Conservation (phyloP, 2,888 invertebrate species). For the Spodoptera exigua region DNA sequence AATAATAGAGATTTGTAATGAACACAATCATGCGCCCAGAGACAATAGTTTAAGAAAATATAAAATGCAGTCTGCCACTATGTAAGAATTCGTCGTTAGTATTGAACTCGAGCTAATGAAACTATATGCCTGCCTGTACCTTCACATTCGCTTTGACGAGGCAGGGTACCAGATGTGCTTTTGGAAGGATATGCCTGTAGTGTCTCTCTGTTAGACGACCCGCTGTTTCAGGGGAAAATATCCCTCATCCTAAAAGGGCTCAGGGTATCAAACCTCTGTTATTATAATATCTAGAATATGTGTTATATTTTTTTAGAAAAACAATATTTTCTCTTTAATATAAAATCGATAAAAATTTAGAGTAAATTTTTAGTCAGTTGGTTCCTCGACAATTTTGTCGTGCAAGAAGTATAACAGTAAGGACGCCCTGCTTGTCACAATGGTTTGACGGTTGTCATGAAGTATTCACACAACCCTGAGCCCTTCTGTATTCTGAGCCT, state of each 20-base stretch:
- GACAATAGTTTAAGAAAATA: background rate
- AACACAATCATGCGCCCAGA: background rate
- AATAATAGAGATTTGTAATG: background rate
- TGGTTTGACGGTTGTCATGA: constrained; percentile 9
- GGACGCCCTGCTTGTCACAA: constrained; percentile 30
- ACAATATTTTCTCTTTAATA: constrained; percentile 20
- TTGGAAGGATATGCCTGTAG: too few species aligned
- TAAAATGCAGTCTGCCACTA: background rate
- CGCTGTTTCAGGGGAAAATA: too few species aligned
- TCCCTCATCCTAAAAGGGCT: too few species aligned
- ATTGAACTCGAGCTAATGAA: too few species aligned
- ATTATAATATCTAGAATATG: too few species aligned
- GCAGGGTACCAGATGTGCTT: too few species aligned
- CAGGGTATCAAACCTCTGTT: too few species aligned
- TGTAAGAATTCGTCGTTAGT: too few species aligned
- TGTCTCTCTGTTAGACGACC: too few species aligned
- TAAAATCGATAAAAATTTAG: constrained; percentile 18
- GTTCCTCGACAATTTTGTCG: constrained; percentile 38
- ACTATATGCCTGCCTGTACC: too few species aligned
- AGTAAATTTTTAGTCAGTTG: constrained; percentile 41
- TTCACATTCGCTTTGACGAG: too few species aligned
- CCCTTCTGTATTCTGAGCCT: too few species aligned
- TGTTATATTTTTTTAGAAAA: constrained; percentile 23
- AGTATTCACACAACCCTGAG: constrained; percentile 30
- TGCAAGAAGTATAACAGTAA: constrained; percentile 33